These are phyloP conservation scores for Nasonia oneida DNA, from an alignment of 2,888 invertebrate genomes.

Conservation along the genomic window DNA sequence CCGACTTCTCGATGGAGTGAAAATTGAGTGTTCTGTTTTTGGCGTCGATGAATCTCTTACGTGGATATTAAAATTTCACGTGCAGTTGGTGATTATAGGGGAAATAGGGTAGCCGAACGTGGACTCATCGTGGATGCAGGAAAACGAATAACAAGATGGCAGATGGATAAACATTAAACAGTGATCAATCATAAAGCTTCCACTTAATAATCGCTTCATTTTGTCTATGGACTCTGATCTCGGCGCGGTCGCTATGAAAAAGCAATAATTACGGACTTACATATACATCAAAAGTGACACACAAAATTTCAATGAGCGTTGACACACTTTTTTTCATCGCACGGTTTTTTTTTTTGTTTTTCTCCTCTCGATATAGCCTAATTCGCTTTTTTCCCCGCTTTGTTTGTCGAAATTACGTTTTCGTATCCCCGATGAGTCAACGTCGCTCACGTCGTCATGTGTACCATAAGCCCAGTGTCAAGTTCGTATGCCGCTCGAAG, in stretches of 20 bases:
- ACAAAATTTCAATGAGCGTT: conserved; percentile 5
- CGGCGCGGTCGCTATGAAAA: no score
- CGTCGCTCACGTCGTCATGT: neutral
- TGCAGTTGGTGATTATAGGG: neutral
- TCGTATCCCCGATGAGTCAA: neutral
- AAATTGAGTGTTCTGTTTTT: neutral
- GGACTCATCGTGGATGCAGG: no score
- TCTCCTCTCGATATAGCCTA: neutral
- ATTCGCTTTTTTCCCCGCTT: neutral
- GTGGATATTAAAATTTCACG: neutral
- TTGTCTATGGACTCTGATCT: no score
- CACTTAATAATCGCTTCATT: neutral
- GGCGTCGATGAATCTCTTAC: no score
- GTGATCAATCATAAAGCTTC: neutral
- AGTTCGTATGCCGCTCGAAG: no score
- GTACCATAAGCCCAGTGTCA: neutral
- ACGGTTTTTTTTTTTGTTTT: neutral
- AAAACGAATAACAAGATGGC: no score
- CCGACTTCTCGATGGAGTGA: neutral
- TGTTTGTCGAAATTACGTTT: neutral
- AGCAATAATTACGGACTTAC: no score
- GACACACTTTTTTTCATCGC: neutral
- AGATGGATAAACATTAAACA: no score
- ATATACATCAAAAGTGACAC: conserved; percentile 25
- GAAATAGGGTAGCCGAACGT: no score